Conservation (phyloP, 2,888 invertebrate genomes). For the Mythimna albipuncta region DNA sequence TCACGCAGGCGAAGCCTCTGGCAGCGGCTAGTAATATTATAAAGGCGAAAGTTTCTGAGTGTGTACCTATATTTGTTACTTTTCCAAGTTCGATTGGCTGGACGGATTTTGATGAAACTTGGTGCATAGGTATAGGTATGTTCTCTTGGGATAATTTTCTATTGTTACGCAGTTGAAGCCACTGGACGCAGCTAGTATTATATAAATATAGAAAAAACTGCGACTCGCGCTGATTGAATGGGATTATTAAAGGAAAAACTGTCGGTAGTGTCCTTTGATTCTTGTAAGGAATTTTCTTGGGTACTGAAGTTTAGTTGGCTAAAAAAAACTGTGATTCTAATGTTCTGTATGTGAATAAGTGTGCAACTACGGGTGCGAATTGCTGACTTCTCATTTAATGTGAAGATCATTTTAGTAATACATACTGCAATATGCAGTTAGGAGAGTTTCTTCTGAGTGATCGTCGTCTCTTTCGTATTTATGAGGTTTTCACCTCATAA, state of each 20-base stretch:
- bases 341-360: slow-evolving; percentile 16
- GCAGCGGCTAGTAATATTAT: slow-evolving; percentile 15
- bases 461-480: no score
- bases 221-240: slow-evolving; percentile 32
- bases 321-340: slow-evolving; percentile 27
- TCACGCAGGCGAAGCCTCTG: no score
- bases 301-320: background rate
- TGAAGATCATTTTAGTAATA: background rate
- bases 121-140: no score
- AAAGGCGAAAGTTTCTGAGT: slow-evolving; percentile 12
- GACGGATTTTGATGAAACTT: no score
- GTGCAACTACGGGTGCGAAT: background rate
- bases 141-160: no score
- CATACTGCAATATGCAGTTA: background rate
- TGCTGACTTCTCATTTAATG: no score
- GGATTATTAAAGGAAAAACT: slow-evolving; percentile 41
- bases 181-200: background rate
- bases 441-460: no score
- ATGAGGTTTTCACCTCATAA: no score
- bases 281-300: slow-evolving; percentile 25
- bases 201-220: slow-evolving; percentile 46
- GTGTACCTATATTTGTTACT: no score
- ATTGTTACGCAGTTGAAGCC: no score
- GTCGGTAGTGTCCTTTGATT: slow-evolving; percentile 39
- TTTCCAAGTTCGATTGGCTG: no score